A percentile compares a stretch with the other conserved stretches of the same genome.
Conservation (phyloP, 2,888 invertebrate genomes). For the Ormyrus rosae region DNA sequence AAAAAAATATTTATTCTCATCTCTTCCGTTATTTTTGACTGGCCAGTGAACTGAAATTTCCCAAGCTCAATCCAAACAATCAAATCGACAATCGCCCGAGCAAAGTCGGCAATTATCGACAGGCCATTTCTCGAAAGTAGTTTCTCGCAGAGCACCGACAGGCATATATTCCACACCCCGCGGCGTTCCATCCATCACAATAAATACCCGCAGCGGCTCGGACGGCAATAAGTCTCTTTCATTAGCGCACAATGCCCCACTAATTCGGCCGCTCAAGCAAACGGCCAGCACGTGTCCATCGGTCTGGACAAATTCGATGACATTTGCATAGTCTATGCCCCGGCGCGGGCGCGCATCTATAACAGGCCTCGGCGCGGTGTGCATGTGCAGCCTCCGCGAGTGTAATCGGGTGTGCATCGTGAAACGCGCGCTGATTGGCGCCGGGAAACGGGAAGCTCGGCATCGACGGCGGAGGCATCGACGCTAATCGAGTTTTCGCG, state of each 20-base stretch:
- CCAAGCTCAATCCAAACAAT: too few relatives aligned
- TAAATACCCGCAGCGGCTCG: too few relatives aligned
- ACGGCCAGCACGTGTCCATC: conserved; percentile 22
- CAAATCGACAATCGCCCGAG: too few relatives aligned
- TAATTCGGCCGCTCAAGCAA: conserved; percentile 37
- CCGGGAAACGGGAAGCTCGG: conserved; percentile 19
- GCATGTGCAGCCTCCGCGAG: not conserved
- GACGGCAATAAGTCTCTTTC: conserved; percentile 9
- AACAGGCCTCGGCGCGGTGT: not conserved
- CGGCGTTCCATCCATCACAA: too few relatives aligned
- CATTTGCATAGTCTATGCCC: conserved; percentile 35
- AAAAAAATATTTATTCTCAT: too few relatives aligned
- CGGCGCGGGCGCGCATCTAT: not conserved
- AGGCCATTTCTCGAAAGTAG: too few relatives aligned
- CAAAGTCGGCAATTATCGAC: too few relatives aligned
- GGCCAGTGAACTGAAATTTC: too few relatives aligned
- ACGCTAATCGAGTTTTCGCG: conserved; percentile 14
- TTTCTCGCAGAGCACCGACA: too few relatives aligned
- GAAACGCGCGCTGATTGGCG: conserved; percentile 45
- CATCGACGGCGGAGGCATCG: not conserved
- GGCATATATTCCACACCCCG: too few relatives aligned
- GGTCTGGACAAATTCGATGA: conserved; percentile 13
- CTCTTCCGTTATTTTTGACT: too few relatives aligned
- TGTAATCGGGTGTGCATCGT: conserved; percentile 1
- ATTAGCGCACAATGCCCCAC: conserved; percentile 20